Base-by-base conservation (phyloP, 2,113 vertebrate genomes). In the Hydrolagus affinis region DNA sequence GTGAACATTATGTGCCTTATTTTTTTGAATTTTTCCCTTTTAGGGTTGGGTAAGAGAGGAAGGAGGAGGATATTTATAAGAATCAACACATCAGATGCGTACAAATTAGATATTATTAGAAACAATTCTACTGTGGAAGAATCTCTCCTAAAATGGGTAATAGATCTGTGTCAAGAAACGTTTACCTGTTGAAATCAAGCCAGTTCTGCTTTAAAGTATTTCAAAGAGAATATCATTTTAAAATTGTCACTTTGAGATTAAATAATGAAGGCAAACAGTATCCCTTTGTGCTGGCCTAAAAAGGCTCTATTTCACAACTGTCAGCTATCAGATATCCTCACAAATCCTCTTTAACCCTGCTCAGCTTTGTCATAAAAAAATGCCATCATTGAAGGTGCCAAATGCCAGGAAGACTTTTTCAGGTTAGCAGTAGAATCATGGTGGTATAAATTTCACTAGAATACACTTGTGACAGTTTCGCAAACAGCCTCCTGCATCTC, bases 301-400 rank as follows among this genome's bases (percentile, higher is more conserved):
- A 91, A 92, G 92, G 93, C 95, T 94, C 94, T 94, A 93, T 96
- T 96, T 97, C 95, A 96, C 44, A 44, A 44, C 44, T 44, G 44
- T 44, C 44, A 44, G 44, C 44, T 44, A 44, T 44, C 44, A 44
- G 44, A 44, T 44, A 44, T 44, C 44, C 44, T 44, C 44, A 44
- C 44, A 83, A 66, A 83, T 17, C 1, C 59, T 80, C 12, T 60
- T 80, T 25, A 25, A 62, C 32, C 62, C 62, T 28, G 23, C 56
- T 10, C n/a, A 62, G 59, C 59, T 60, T 64, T 62, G 23, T 9
- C 28, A 64, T 80, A 28, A 80, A 28, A 80, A 64, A 80, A 80
- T 25, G n/a, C 30, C 44, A 59, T 14, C n/a, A 6, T 78, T 59
- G 4, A 8, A 6, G 8, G 64, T 62, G 14, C 21, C 62, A 32